Evolutionary conservation across 2,888 invertebrate genomes (phyloP), one percentile per base, ranked within the genome.

Genomic region (Pseudolycoriella hygida): DNA sequence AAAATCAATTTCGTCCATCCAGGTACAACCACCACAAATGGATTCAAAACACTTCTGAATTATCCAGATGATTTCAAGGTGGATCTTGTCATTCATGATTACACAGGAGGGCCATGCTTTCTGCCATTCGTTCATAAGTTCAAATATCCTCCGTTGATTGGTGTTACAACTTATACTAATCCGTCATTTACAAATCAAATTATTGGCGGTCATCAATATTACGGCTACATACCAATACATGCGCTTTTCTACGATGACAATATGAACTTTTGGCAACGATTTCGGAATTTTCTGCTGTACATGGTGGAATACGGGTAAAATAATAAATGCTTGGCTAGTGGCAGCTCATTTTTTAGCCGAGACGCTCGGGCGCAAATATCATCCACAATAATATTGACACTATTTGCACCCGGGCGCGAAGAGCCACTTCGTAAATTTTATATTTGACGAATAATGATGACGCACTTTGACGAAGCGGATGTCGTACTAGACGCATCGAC

Each of bases 81-180:
- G 46, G 61, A 63, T 53, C 44, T 61, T 31, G 55, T 60, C n/a
- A 48, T 62, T 4, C 52, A 58, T 42, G 64, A 63, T 46, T 58
- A 54, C 37, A 56, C 56, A 1, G 30, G 54, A 19, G 58, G 58
- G 2, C 53, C 59, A 3, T 56, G 55, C 51, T 46, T 61, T 11
- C 20, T 62, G 12, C 57, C 57, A 1, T 55, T 62, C 42, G 48
- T 57, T 1, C 54, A 60, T 31, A 56, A 56, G 43, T 63, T 60
- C 46, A 51, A 53, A 1, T 52, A 57, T 51, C 57, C 60, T 19
- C 57, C 62, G 11, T 46, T 62, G 20, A 49, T 60, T 19, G 57
- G 58, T 11, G 47, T 59, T 1, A 50, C 52, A 6, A 54, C 56
- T 11, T 59, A 53, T 18, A 50, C 49, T 38, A 54, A 55, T 49